Percentiles rank a stretch among this genome's conserved stretches.
Evolutionary conservation across 2,113 vertebrate species (phyloP).

Genomic region (Ptychochromis oligacanthus): DNA sequence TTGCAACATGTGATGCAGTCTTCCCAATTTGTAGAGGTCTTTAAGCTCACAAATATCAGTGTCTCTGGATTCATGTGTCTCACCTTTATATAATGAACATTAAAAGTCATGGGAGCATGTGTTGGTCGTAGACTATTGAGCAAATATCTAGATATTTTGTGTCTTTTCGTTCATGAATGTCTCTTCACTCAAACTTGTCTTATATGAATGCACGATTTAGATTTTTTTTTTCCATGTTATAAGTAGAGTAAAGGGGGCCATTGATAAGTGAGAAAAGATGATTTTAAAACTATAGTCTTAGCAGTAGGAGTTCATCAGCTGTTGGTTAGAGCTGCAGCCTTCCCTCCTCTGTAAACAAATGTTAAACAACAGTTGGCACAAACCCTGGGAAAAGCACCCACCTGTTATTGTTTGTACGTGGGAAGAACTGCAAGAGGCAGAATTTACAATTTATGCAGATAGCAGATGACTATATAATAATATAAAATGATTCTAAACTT

Average conservation of each 20-base stretch:
- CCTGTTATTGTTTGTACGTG: conserved; percentile 50
- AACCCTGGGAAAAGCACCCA: conserved; percentile 55
- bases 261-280: not conserved
- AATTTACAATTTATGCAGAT: not conserved
- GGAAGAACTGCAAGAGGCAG: not conserved
- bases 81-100: not conserved
- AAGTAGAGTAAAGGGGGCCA: not conserved
- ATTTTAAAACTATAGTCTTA: not conserved
- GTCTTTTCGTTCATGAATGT: not conserved
- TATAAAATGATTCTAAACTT: not conserved
- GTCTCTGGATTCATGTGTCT: not conserved
- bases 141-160: not conserved
- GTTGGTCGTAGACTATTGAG: not conserved
- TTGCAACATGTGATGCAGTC: conserved; percentile 52
- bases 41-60: not conserved
- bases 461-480: not conserved
- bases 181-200: not conserved
- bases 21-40: conserved; percentile 17
- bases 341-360: conserved; percentile 66
- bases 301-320: conserved; percentile 60
- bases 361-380: conserved; percentile 66
- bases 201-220: not conserved
- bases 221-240: not conserved
- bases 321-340: conserved; percentile 30
- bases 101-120: not conserved